These are phyloP conservation scores for Lithophane ornitopus DNA, from an alignment of 2,888 invertebrate genomes.

Conservation along the genomic window DNA sequence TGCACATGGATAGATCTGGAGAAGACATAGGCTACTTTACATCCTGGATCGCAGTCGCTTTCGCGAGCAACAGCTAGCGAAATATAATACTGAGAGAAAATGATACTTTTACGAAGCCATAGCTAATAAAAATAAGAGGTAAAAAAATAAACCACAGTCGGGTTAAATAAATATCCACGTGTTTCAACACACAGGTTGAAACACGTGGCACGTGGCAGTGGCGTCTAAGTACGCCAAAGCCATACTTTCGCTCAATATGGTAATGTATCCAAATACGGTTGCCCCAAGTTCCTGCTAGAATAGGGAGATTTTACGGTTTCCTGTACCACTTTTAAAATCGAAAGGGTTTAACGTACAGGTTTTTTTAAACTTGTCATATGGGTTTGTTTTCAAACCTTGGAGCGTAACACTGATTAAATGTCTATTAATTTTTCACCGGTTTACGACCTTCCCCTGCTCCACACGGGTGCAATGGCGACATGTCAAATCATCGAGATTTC, in stretches of 20 bases:
- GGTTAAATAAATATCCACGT: slow-evolving; percentile 20
- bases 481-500: neutral
- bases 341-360: neutral
- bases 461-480: neutral
- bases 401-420: neutral
- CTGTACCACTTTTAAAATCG: neutral
- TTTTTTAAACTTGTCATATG: neutral
- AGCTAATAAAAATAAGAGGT: neutral
- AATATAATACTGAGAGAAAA: neutral
- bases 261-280: slow-evolving; percentile 34
- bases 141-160: neutral
- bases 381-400: neutral
- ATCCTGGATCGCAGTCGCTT: no score
- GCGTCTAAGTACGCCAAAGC: neutral
- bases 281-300: neutral
- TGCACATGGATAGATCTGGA: neutral
- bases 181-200: slow-evolving; percentile 20
- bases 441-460: neutral
- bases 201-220: no score
- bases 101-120: neutral
- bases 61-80: neutral
- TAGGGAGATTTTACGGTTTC: neutral
- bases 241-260: slow-evolving; percentile 39
- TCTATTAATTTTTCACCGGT: neutral
- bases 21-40: no score